Base-by-base conservation (phyloP, 2,797 vertebrate genomes). In the Sebastolobus alascanus region DNA sequence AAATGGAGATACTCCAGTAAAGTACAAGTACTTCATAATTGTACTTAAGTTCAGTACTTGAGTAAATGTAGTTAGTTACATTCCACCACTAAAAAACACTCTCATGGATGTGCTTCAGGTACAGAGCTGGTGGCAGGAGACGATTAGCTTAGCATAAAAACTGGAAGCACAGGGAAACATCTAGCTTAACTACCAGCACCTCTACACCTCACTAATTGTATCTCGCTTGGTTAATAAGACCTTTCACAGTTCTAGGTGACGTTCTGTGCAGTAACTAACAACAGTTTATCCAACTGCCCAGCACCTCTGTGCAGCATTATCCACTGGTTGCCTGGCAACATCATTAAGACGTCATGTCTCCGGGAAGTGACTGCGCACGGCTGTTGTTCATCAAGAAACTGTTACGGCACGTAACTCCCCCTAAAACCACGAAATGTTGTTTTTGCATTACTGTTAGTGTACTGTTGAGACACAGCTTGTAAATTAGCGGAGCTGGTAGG, bases 361-460 rank as follows among this genome's bases (percentile, higher is more conserved):
- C 27, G 56, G 55, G 69, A 59, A 71, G 69, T 59, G 37, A 59
- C 68, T 56, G 22, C 10, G 35, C 16, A 70, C 10, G 22, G 22
- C 55, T 71, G 27, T 46, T 59, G 25, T 60, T 71, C 20, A 71
- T 60, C 37, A 60, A 58, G 55, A 58, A 58, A 13, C 10, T 13
- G 37, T 27, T 69, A 38, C 14, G 6, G 52, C 31, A 56, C 0
- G 2, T 14, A 63, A 22, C 29, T 52, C 38, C 69, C 54, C 29
- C 31, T 35, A 18, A 59, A 68, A 40, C 33, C 37, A 50, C 11
- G 16, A 27, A 35, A 43, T 58, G 8, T 65, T 37, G 12, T 69
- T 54, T 29, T 37, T 8, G 16, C 55, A 61, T 3, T 7, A 35
- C 67, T 38, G 25, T 55, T 38, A 40, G 31, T 50, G 18, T 4